These are phyloP conservation scores for Tarsius wallacei DNA, from an alignment of 2,797 vertebrate species.

Conservation along the genomic window DNA sequence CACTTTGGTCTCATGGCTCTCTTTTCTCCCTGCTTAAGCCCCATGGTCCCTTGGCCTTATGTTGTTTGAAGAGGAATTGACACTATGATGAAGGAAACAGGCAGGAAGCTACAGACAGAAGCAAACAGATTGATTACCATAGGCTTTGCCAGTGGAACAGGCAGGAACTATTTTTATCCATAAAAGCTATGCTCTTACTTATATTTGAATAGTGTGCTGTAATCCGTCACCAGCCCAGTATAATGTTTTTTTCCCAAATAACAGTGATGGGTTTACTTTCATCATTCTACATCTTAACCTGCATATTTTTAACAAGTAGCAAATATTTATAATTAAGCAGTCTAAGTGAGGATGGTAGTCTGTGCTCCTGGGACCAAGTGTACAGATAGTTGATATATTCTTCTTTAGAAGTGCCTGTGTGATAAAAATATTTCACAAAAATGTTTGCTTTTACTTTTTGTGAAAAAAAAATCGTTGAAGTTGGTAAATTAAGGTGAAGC, in stretches of 20 bases:
- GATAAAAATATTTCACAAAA: conserved; percentile 14
- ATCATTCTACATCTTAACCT: neutral
- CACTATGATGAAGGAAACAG: neutral
- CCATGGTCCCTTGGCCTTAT: neutral
- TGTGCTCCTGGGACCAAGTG: neutral
- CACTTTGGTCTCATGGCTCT: neutral
- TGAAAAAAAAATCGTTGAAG: neutral
- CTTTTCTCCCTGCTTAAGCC: neutral
- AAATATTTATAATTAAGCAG: neutral
- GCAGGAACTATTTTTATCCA: neutral
- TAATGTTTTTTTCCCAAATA: neutral
- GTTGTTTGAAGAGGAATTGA: conserved; percentile 20
- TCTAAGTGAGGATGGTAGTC: neutral
- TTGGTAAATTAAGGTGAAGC: neutral
- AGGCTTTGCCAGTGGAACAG: conserved; percentile 24
- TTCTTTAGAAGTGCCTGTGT: neutral
- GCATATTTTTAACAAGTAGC: neutral
- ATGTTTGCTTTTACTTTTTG: neutral
- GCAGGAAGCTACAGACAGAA: neutral
- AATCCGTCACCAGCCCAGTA: neutral
- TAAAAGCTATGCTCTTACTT: neutral
- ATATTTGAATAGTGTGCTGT: neutral
- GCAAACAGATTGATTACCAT: neutral
- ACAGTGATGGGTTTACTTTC: neutral
- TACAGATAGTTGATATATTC: neutral